These are phyloP conservation scores for Anomalospiza imberbis DNA, from an alignment of 2,797 vertebrate genomes.

Conservation along the genomic window DNA sequence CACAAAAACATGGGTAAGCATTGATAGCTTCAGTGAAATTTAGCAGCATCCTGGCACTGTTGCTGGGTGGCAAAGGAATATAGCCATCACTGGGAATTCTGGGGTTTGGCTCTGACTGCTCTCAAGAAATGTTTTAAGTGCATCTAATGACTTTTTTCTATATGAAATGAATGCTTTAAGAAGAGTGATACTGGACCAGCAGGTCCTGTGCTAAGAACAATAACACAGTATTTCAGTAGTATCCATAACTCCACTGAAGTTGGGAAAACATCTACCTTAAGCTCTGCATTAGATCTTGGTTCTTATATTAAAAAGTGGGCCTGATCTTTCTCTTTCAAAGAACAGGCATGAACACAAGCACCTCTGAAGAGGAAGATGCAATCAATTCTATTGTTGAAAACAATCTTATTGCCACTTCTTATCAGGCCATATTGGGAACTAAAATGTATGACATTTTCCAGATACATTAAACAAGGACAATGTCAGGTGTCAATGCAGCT, in stretches of 20 bases:
- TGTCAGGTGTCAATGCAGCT: neutral
- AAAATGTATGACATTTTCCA: neutral
- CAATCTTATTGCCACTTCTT: neutral
- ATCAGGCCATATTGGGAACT: neutral
- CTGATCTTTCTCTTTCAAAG: neutral
- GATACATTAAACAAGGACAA: neutral
- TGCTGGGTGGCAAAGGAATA: neutral
- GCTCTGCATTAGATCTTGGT: neutral
- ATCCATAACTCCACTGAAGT: fast-evolving
- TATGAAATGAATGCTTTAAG: neutral
- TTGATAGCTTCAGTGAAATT: neutral
- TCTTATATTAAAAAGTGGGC: neutral
- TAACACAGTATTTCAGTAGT: neutral
- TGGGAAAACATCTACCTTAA: neutral
- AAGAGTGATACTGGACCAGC: neutral
- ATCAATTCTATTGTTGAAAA: neutral
- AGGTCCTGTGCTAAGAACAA: neutral
- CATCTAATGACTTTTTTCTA: neutral
- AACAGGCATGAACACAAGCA: neutral
- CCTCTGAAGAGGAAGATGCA: neutral
- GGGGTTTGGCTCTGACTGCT: neutral
- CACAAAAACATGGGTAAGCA: neutral
- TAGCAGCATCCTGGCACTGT: neutral
- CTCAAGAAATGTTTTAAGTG: neutral
- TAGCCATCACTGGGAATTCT: neutral